Percentiles rank a stretch among this genome's conserved stretches.
These are phyloP conservation scores for Drosophila koepferae DNA, from an alignment of 2,888 invertebrate genomes.

Conservation along the genomic window DNA sequence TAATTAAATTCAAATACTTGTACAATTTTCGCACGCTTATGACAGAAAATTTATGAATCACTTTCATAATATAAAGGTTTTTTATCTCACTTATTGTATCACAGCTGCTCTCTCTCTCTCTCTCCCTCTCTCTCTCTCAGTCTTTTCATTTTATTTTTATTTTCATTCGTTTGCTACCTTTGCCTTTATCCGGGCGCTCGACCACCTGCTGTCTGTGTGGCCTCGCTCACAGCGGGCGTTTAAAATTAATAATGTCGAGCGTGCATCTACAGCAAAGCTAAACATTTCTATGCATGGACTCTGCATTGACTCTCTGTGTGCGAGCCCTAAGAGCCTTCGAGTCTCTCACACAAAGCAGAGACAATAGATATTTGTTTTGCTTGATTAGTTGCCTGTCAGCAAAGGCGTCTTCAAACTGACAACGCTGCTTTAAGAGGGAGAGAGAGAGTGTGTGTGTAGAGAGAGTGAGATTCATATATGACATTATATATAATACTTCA, in stretches of 20 bases:
- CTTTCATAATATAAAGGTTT: constrained; percentile 40
- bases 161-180: neutral
- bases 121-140: neutral
- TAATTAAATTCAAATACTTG: constrained; percentile 79
- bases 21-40: constrained; percentile 72
- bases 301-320: constrained; percentile 8
- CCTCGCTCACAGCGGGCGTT: constrained; percentile 68
- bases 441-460: no score
- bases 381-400: constrained; percentile 55
- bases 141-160: no score
- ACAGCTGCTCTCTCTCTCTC: neutral
- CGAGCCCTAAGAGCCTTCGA: constrained; percentile 12
- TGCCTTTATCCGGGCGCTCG: constrained; percentile 7
- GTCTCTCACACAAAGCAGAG: neutral
- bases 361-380: constrained; percentile 41
- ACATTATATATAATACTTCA: neutral
- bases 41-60: constrained; percentile 77
- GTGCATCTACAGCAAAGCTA: constrained; percentile 42
- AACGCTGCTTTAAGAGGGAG: no score
- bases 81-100: neutral
- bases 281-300: constrained; percentile 50
- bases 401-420: constrained; percentile 15
- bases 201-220: constrained; percentile 68
- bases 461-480: no score
- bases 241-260: constrained; percentile 74